Evolutionary conservation across 1,140 invertebrate genomes (phyloP).

Genomic region (Drosophila bocki): DNA sequence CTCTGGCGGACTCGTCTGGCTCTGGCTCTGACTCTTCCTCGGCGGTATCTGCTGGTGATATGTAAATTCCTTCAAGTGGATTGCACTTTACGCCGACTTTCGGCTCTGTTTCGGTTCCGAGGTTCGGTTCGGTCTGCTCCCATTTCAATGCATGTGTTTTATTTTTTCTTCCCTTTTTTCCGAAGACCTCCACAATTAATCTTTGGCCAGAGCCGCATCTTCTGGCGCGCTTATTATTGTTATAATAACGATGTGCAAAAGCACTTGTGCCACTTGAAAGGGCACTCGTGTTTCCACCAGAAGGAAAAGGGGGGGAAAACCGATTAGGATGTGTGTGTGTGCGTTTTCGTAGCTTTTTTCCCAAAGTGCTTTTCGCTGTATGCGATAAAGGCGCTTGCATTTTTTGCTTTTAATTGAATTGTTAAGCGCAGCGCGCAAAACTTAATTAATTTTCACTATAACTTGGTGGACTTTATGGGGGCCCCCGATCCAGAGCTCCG

Average conservation of each 20-base stretch:
- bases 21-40: slow-evolving; percentile 16
- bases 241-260: slow-evolving; percentile 85
- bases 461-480: slow-evolving; percentile 77
- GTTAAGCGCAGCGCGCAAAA: slow-evolving; percentile 81
- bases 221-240: slow-evolving; percentile 76
- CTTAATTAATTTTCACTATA: slow-evolving; percentile 82
- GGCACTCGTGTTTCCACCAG: slow-evolving; percentile 47
- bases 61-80: slow-evolving; percentile 84
- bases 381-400: slow-evolving; percentile 61
- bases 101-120: slow-evolving; percentile 9
- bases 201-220: slow-evolving; percentile 65
- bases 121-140: slow-evolving; percentile 48
- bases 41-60: slow-evolving; percentile 76
- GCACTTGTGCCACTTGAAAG: slow-evolving; percentile 82
- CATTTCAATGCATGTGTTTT: slow-evolving; percentile 51
- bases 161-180: slow-evolving; percentile 1
- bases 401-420: slow-evolving; percentile 80
- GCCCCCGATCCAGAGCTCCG: neutral
- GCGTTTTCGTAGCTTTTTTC: slow-evolving; percentile 34
- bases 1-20: neutral
- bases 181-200: slow-evolving; percentile 73
- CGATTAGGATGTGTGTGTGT: slow-evolving; percentile 26
- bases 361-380: slow-evolving; percentile 82
- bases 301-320: neutral
- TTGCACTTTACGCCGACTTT: slow-evolving; percentile 79